These are phyloP conservation scores for Aspidiotus destructor DNA, from an alignment of 2,888 invertebrate species.

Conservation along the genomic window DNA sequence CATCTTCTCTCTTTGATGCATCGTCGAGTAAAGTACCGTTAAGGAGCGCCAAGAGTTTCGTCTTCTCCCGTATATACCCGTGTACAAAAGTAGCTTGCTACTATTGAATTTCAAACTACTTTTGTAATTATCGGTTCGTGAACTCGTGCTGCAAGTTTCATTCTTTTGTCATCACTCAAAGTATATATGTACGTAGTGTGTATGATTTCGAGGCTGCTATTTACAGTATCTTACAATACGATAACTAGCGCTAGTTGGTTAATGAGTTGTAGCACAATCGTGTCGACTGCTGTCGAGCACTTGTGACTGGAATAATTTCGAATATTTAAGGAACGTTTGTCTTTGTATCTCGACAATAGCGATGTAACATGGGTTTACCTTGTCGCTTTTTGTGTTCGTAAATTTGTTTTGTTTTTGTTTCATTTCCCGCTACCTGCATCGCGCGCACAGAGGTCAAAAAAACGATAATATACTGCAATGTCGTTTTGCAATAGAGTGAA, in stretches of 20 bases:
- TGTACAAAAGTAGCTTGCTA: no score
- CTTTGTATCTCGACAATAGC: conserved; percentile 1
- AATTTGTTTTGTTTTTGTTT: neutral
- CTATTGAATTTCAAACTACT: neutral
- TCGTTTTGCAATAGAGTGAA: conserved; percentile 4
- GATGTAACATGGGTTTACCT: neutral
- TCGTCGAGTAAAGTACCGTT: no score
- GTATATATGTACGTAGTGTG: neutral
- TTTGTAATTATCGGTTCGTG: conserved; percentile 2
- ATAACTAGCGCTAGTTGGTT: conserved; percentile 4
- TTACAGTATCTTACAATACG: neutral
- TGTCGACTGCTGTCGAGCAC: neutral
- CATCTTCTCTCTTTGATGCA: no score
- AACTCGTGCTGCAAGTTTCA: neutral
- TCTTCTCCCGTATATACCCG: no score
- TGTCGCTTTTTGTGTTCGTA: conserved; percentile 1
- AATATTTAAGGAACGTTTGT: conserved; percentile 16
- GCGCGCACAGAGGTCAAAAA: neutral
- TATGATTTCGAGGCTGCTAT: neutral
- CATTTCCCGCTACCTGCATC: neutral
- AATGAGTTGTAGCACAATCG: conserved; percentile 4
- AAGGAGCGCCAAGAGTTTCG: no score
- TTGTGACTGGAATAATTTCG: conserved; percentile 27
- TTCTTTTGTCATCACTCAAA: neutral
- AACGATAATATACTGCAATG: neutral